Conservation (phyloP, 1,140 invertebrate genomes). For the Pseudomyrmex sp. region DNA sequence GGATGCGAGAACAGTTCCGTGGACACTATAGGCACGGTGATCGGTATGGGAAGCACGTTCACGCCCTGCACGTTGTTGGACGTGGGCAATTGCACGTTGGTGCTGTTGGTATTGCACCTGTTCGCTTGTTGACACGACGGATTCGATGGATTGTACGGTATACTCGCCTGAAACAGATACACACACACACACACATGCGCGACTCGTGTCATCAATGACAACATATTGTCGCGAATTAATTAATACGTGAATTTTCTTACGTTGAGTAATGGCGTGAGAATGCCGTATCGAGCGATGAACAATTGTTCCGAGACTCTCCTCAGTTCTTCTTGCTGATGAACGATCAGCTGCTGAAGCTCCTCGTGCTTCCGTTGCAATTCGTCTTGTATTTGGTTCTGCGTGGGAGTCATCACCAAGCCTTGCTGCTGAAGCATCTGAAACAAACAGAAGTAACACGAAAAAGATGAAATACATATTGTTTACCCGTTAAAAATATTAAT, state of each 20-base stretch:
- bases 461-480: no score
- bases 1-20: conserved; percentile 80
- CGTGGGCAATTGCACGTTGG: conserved; percentile 73
- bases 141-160: conserved; percentile 79
- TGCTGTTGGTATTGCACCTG: conserved; percentile 77
- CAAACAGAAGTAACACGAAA: neutral
- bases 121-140: conserved; percentile 69
- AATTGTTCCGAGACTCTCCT: conserved; percentile 93
- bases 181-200: no score
- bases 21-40: conserved; percentile 79
- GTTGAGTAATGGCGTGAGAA: conserved; percentile 88
- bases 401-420: conserved; percentile 86
- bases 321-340: conserved; percentile 94
- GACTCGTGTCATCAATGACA: neutral
- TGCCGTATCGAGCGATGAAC: conserved; percentile 92
- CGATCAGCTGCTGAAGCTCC: conserved; percentile 93
- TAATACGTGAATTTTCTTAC: conserved; percentile 80
- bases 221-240: neutral
- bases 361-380: conserved; percentile 94
- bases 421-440: conserved; percentile 84
- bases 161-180: conserved; percentile 74
- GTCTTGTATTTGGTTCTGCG: conserved; percentile 89
- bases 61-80: conserved; percentile 75
- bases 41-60: conserved; percentile 78
- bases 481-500: no score